Evolutionary conservation across 2,797 vertebrate genomes (phyloP).

Genomic region (Danio tinwini): DNA sequence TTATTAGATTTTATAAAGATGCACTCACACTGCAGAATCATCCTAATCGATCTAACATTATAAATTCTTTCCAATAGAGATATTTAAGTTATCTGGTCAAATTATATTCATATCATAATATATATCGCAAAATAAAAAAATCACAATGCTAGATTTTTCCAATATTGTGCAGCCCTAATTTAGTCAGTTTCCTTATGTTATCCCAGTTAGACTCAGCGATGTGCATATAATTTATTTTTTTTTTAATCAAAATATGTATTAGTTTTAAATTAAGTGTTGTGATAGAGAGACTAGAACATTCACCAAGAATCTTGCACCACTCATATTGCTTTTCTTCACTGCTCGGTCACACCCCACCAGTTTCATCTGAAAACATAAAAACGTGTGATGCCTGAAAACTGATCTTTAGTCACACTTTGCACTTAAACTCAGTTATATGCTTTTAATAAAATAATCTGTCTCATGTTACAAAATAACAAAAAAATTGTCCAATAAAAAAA

Average conservation of each 20-base stretch:
- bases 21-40: too few relatives aligned
- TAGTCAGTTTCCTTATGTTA: not conserved
- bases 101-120: too few relatives aligned
- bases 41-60: too few relatives aligned
- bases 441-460: not conserved
- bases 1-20: too few relatives aligned
- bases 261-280: not conserved
- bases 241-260: too few relatives aligned
- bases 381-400: slow-evolving; percentile 18
- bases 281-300: slow-evolving; percentile 62
- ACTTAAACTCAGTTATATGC: not conserved
- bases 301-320: slow-evolving; percentile 88
- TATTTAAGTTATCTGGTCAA: too few relatives aligned
- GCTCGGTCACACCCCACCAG: slow-evolving; percentile 63
- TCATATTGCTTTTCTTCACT: slow-evolving; percentile 78
- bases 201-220: not conserved
- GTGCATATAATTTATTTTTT: not conserved
- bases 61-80: too few relatives aligned
- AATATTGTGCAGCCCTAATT: too few relatives aligned
- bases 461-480: not conserved
- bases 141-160: too few relatives aligned
- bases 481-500: not conserved
- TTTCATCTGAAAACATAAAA: slow-evolving; percentile 57
- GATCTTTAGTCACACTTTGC: not conserved
- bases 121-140: too few relatives aligned